Percentiles rank a stretch among this genome's conserved stretches.
Conservation (phyloP, 2,113 vertebrate species). For the Vulpes lagopus region DNA sequence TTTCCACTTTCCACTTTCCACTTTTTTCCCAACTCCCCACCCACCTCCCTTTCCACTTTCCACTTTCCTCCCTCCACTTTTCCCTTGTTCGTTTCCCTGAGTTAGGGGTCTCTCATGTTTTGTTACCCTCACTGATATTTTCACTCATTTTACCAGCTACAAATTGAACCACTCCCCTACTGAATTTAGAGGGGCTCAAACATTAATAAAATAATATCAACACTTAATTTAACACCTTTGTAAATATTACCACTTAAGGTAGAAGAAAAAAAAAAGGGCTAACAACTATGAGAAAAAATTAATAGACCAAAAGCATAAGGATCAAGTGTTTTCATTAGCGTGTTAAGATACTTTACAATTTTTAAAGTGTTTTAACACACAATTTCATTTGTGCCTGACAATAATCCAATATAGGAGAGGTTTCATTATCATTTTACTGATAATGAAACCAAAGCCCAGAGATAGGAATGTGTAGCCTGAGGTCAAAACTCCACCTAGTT, state of each 20-base stretch:
- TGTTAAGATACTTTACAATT: slow-evolving; percentile 31
- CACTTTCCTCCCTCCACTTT: too few relatives aligned
- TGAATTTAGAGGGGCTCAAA: neutral
- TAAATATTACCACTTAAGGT: slow-evolving; percentile 34
- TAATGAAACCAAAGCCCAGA: slow-evolving; percentile 44
- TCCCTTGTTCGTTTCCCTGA: too few relatives aligned
- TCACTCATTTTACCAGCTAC: too few relatives aligned
- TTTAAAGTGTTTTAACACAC: slow-evolving; percentile 13
- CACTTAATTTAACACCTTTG: neutral
- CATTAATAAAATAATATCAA: neutral
- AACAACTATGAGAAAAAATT: neutral
- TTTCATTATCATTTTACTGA: slow-evolving; percentile 48
- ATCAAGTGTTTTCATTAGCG: slow-evolving; percentile 49
- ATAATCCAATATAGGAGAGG: neutral
- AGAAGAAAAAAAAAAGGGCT: neutral
- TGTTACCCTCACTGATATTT: too few relatives aligned
- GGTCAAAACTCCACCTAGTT: slow-evolving; percentile 19
- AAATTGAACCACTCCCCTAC: neutral
- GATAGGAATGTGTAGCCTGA: slow-evolving; percentile 32
- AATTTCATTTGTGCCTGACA: slow-evolving; percentile 8
- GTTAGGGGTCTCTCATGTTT: too few relatives aligned
- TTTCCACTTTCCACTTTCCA: too few relatives aligned
- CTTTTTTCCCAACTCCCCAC: too few relatives aligned
- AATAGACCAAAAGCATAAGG: neutral
- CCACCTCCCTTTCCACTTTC: too few relatives aligned